Conservation (phyloP, 1,140 invertebrate genomes). For the Neodiprion fabricii region DNA sequence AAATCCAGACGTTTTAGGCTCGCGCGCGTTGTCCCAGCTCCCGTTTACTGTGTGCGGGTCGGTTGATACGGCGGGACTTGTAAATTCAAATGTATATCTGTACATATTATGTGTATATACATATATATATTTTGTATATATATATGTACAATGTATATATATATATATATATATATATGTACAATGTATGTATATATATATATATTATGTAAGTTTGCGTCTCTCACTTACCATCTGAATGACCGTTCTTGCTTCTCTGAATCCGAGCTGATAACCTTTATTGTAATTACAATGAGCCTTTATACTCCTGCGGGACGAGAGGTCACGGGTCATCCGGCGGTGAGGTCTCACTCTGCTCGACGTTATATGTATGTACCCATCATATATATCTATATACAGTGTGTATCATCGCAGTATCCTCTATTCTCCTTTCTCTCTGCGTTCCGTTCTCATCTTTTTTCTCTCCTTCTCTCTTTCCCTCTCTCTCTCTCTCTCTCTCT, state of each 20-base stretch:
- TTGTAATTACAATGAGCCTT: constrained; percentile 58
- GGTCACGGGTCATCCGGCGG: constrained; percentile 36
- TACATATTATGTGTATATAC: too few species aligned
- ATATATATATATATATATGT: background rate
- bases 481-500: too few species aligned
- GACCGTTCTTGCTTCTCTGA: constrained; percentile 36
- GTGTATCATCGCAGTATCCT: too few species aligned
- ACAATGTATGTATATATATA: background rate
- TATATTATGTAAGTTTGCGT: background rate
- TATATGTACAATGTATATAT: too few species aligned
- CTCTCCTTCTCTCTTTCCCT: background rate
- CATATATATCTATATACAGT: too few species aligned
- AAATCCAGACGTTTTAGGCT: background rate
- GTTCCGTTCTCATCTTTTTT: background rate
- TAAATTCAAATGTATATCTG: background rate
- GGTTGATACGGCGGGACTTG: background rate
- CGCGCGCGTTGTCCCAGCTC: too few species aligned
- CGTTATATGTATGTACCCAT: background rate
- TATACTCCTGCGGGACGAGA: constrained; percentile 38
- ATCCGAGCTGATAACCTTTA: constrained; percentile 47
- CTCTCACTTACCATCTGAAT: constrained; percentile 54
- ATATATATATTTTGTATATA: too few species aligned
- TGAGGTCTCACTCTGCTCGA: constrained; percentile 27
- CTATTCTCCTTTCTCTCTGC: too few species aligned
- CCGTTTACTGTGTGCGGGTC: background rate